phyloP scores from a whole-genome alignment of 2,797 vertebrate species.

The Nasua narica region DNA sequence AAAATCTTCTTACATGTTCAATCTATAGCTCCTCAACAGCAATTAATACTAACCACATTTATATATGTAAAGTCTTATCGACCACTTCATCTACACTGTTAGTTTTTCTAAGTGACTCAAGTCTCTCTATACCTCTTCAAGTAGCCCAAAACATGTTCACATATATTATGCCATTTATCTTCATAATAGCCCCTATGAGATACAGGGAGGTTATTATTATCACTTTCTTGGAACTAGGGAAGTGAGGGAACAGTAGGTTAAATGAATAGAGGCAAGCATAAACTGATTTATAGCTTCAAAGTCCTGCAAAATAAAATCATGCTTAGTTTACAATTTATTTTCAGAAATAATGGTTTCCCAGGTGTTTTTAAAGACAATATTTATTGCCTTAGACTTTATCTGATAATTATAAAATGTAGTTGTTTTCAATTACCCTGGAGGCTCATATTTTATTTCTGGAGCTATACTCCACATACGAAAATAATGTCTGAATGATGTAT shows the following conservation, averaged over 20 bases:
- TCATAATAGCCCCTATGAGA: neutral
- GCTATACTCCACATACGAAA: neutral
- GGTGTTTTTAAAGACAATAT: conserved; percentile 50
- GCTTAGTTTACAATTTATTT: conserved; percentile 59
- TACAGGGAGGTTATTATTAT: neutral
- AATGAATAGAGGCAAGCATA: neutral
- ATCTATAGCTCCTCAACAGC: neutral
- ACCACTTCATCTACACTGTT: neutral
- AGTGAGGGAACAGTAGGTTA: conserved; percentile 22
- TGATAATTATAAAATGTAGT: conserved; percentile 57
- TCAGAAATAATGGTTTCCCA: conserved; percentile 50
- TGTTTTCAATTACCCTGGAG: conserved; percentile 18
- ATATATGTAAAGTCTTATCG: neutral
- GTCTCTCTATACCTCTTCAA: neutral
- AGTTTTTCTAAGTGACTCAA: neutral
- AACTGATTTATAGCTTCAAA: conserved; percentile 49
- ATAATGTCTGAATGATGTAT: conserved; percentile 14
- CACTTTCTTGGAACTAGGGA: neutral
- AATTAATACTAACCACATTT: neutral
- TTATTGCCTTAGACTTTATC: conserved; percentile 56
- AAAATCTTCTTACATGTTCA: neutral
- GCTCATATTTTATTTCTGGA: conserved; percentile 42
- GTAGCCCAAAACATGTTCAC: neutral
- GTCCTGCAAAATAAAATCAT: conserved; percentile 20
- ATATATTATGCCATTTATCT: neutral